These are phyloP conservation scores for Lycophotia porphyrea DNA, from an alignment of 2,888 invertebrate genomes.

Conservation along the genomic window DNA sequence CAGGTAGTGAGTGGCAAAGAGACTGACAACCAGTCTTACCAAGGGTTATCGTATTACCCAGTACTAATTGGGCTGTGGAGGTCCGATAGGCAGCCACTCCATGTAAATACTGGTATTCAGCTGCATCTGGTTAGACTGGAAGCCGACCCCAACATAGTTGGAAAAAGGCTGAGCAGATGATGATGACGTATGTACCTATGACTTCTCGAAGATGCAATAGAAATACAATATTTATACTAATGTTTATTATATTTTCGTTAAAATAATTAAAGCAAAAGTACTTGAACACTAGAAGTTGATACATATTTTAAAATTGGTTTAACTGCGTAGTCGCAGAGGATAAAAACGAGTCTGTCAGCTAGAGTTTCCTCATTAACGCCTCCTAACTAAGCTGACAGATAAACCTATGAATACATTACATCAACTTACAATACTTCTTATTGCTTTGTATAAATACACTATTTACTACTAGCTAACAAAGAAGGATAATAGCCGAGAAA, in stretches of 20 bases:
- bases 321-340: background rate
- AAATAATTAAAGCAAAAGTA: background rate
- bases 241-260: background rate
- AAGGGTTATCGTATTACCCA: no score
- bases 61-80: no score
- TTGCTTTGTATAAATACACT: constrained; percentile 11
- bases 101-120: no score
- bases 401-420: background rate
- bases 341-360: background rate
- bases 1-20: no score
- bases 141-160: no score
- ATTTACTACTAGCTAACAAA: constrained; percentile 26
- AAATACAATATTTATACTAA: background rate
- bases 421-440: constrained; percentile 1
- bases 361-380: background rate
- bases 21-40: no score
- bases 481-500: background rate
- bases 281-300: background rate
- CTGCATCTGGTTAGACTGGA: no score
- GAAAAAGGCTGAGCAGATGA: no score
- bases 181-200: no score
- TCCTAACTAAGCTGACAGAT: background rate
- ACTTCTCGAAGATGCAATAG: background rate
- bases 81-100: no score
- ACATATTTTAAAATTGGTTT: background rate